phyloP scores from a whole-genome alignment of 2,797 vertebrate genomes.

The Squalus acanthias region DNA sequence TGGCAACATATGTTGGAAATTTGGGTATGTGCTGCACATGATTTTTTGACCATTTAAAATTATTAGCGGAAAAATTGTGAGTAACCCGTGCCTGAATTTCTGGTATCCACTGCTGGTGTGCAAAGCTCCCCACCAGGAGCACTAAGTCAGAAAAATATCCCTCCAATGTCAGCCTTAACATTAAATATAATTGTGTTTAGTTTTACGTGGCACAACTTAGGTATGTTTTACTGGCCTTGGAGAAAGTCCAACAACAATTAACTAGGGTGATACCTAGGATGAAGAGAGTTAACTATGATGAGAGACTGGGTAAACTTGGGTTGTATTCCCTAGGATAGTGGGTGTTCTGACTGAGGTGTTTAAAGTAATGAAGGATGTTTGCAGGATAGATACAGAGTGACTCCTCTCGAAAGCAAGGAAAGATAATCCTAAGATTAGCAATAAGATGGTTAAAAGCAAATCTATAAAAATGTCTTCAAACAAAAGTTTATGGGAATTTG shows the following conservation, averaged over 20 bases:
- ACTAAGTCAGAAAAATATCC: background rate
- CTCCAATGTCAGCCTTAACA: background rate
- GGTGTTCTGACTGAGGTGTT: background rate
- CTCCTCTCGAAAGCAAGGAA: background rate
- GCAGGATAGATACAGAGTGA: background rate
- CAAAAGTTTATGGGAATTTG: background rate
- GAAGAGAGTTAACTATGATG: background rate
- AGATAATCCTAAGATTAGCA: too few relatives aligned
- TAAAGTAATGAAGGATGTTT: background rate
- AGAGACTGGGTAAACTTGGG: background rate
- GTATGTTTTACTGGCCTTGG: background rate
- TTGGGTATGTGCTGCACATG: background rate
- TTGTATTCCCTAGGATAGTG: background rate
- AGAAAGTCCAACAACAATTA: background rate
- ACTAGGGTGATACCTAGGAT: background rate
- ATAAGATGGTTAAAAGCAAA: background rate
- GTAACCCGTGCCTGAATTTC: background rate
- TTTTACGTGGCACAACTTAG: background rate
- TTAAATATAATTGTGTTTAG: background rate
- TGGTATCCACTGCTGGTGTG: background rate
- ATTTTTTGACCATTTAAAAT: background rate
- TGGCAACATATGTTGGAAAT: background rate
- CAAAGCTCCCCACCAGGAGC: background rate
- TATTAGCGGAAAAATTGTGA: background rate
- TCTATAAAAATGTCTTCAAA: background rate